These are phyloP conservation scores for Chaenocephalus aceratus DNA, from an alignment of 2,113 vertebrate genomes.

Conservation along the genomic window DNA sequence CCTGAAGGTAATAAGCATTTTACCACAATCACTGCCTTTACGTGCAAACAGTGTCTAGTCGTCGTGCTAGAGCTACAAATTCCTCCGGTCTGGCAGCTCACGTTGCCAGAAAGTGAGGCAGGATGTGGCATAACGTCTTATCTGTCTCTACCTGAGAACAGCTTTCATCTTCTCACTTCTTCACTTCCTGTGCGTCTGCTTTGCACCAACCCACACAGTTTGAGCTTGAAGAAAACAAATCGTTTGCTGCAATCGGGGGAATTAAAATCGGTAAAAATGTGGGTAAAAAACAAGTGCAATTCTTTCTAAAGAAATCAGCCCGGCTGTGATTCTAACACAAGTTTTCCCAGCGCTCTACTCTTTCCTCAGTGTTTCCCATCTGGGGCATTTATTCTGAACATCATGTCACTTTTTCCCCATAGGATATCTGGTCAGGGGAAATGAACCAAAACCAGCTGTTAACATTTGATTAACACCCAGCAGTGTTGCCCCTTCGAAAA, in stretches of 20 bases:
- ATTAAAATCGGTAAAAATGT: slow-evolving; percentile 5
- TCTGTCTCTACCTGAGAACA: slow-evolving; percentile 52
- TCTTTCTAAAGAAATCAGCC: slow-evolving; percentile 45
- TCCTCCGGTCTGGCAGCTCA: slow-evolving; percentile 39
- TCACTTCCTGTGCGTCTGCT: slow-evolving; percentile 51
- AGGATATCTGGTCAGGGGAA: slow-evolving; percentile 35
- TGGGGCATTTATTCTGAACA: slow-evolving; percentile 38
- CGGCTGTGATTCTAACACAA: slow-evolving; percentile 16
- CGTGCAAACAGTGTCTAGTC: slow-evolving; percentile 31
- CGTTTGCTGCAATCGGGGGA: slow-evolving; percentile 25
- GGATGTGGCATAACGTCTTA: slow-evolving; percentile 75
- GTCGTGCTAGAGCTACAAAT: slow-evolving; percentile 24
- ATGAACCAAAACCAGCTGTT: slow-evolving; percentile 43
- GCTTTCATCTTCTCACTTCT: slow-evolving; percentile 58
- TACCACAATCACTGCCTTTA: slow-evolving; percentile 41
- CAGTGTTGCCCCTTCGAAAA: slow-evolving; percentile 27
- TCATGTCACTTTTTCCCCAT: slow-evolving; percentile 41
- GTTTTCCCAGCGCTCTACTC: slow-evolving; percentile 12
- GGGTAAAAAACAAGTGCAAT: slow-evolving; percentile 8
- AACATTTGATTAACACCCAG: slow-evolving; percentile 36
- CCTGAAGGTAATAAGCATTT: slow-evolving; percentile 38
- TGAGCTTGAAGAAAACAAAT: slow-evolving; percentile 31
- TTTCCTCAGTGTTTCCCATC: slow-evolving; percentile 29
- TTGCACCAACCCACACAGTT: slow-evolving; percentile 58
- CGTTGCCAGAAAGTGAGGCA: slow-evolving; percentile 46